Percentiles rank a stretch among this genome's conserved stretches.
phyloP scores from a whole-genome alignment of 1,140 invertebrate species.

The Tetramorium alpestre region DNA sequence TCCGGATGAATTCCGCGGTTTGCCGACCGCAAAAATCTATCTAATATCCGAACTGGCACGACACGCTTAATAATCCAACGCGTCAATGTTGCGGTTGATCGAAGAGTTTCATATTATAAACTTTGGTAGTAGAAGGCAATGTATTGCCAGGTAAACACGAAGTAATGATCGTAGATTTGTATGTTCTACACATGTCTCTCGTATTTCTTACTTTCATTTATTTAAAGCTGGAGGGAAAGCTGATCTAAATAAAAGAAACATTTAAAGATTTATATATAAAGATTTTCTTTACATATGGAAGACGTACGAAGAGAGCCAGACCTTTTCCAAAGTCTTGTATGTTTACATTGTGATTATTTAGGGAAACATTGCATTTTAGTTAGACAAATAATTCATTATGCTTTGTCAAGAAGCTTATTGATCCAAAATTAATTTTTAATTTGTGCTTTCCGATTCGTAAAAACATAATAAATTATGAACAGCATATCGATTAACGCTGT shows the following conservation, averaged over 20 bases:
- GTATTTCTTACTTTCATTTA: neutral
- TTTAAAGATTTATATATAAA: neutral
- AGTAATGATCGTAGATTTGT: neutral
- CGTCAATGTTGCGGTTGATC: neutral
- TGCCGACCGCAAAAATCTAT: neutral
- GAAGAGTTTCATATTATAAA: neutral
- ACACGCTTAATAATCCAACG: neutral
- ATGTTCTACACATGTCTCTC: neutral
- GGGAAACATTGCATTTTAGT: neutral
- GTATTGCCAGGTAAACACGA: neutral
- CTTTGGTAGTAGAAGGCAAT: neutral
- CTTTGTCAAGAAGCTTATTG: neutral
- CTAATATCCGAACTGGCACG: neutral
- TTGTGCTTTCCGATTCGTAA: neutral
- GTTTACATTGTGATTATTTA: neutral
- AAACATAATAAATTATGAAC: constrained; percentile 15
- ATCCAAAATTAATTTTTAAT: neutral
- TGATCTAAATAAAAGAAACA: neutral
- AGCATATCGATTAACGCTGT: neutral
- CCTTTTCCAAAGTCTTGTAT: neutral
- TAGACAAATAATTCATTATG: neutral
- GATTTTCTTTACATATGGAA: neutral
- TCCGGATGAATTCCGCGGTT: neutral
- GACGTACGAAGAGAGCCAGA: neutral
- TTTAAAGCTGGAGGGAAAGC: neutral